Evolutionary conservation across 2,113 vertebrate genomes (phyloP).

Genomic region (Opisthocomus hoazin): DNA sequence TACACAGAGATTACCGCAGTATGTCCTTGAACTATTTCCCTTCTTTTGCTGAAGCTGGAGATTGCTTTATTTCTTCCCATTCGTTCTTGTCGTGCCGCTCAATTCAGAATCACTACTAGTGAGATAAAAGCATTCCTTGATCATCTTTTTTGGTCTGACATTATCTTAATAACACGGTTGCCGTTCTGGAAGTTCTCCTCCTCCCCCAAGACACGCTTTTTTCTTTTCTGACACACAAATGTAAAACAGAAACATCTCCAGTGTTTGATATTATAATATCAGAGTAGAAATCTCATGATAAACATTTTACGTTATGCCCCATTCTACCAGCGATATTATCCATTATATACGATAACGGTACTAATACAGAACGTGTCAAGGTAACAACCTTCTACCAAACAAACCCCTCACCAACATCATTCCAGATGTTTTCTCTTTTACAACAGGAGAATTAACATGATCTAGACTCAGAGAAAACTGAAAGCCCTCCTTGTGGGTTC

Average conservation of each 20-base stretch:
- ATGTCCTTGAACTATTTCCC: neutral
- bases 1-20: neutral
- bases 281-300: neutral
- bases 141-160: neutral
- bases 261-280: neutral
- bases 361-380: neutral
- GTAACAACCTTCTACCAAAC: neutral
- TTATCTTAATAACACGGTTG: neutral
- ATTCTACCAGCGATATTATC: neutral
- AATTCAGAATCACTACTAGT: neutral
- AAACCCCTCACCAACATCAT: neutral
- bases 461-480: neutral
- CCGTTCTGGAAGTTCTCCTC: neutral
- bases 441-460: neutral
- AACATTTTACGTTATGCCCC: neutral
- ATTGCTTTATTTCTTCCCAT: neutral
- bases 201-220: neutral
- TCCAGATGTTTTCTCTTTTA: neutral
- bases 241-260: neutral
- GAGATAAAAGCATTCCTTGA: neutral
- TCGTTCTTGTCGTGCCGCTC: neutral
- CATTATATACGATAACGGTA: neutral
- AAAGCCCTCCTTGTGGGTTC: neutral
- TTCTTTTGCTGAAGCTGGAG: neutral
- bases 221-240: neutral